Conservation (phyloP, 2,888 invertebrate genomes). For the Polymixis lichenea region DNA sequence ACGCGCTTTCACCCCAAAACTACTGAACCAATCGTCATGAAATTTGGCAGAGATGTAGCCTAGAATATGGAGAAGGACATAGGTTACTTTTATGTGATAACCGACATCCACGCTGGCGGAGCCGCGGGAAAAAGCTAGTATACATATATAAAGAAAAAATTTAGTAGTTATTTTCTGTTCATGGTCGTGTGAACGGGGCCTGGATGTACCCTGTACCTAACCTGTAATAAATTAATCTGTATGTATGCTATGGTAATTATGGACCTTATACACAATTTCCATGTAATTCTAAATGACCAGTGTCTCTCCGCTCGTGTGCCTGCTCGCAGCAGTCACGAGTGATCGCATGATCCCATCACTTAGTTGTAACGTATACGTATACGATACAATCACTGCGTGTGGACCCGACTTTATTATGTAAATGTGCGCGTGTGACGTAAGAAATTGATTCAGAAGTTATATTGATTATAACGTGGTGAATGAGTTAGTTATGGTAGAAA, state of each 20-base stretch:
- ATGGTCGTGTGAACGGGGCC: not conserved
- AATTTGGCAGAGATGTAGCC: too few species aligned
- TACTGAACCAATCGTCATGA: too few species aligned
- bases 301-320: not conserved
- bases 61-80: too few species aligned
- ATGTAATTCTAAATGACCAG: not conserved
- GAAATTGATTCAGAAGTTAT: not conserved
- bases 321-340: constrained; percentile 21
- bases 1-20: too few species aligned
- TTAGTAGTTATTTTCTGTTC: not conserved
- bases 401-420: not conserved
- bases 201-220: not conserved
- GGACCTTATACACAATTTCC: not conserved
- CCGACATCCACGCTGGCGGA: too few species aligned
- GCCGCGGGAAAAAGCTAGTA: too few species aligned
- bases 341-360: constrained; percentile 13
- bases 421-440: constrained; percentile 12
- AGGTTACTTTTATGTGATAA: too few species aligned
- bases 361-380: not conserved
- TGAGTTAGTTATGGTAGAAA: not conserved
- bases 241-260: not conserved
- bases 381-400: constrained; percentile 12
- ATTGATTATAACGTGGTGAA: not conserved
- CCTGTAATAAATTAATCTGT: not conserved
- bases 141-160: too few species aligned